Evolutionary conservation across 2,888 invertebrate genomes (phyloP).

Genomic region (Osmoderma eremita): DNA sequence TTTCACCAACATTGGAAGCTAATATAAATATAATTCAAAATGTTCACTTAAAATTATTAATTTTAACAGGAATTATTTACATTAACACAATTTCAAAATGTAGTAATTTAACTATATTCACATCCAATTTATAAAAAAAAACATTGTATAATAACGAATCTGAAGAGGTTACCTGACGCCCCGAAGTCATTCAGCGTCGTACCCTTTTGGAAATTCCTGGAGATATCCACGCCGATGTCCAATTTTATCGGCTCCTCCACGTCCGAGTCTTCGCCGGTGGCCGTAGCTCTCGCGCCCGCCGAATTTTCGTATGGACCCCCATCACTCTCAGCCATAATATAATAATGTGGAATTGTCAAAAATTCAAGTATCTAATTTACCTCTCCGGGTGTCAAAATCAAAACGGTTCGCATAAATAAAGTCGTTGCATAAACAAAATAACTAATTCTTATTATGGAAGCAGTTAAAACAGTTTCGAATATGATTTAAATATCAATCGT

Average conservation of each 20-base stretch:
- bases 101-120: neutral
- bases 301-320: slow-evolving; percentile 45
- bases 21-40: slow-evolving; percentile 33
- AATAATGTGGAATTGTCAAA: slow-evolving; percentile 40
- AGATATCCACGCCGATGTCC: slow-evolving; percentile 47
- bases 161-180: slow-evolving; percentile 39
- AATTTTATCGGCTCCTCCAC: slow-evolving; percentile 48
- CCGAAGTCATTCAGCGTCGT: slow-evolving; percentile 38
- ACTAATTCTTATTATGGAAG: too few relatives aligned
- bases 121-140: neutral
- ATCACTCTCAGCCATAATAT: slow-evolving; percentile 54
- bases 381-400: slow-evolving; percentile 28
- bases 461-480: too few relatives aligned
- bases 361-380: slow-evolving; percentile 10
- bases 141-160: neutral
- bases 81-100: slow-evolving; percentile 3
- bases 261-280: slow-evolving; percentile 48
- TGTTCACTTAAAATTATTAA: slow-evolving; percentile 8
- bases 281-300: slow-evolving; percentile 36
- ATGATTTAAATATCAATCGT: too few relatives aligned
- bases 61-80: slow-evolving; percentile 26
- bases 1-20: slow-evolving; percentile 49
- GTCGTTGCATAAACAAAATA: too few relatives aligned
- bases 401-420: slow-evolving; percentile 29
- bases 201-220: slow-evolving; percentile 40